phyloP scores from a whole-genome alignment of 2,113 vertebrate species.

The Harpagus bidentatus region DNA sequence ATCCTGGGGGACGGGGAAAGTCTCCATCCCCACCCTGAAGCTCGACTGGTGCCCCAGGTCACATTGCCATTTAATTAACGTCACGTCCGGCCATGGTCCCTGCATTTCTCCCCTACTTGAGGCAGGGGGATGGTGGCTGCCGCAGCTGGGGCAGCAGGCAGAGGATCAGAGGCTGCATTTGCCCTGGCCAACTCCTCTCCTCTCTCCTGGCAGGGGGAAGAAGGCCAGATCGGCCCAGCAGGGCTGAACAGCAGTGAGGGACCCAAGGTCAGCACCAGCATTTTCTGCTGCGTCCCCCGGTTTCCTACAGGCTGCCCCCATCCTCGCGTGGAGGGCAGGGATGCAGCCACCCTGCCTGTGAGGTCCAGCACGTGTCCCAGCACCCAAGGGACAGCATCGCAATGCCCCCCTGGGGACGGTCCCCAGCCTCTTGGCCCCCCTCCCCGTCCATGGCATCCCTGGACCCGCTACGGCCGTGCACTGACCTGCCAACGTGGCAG shows the following conservation, averaged over 20 bases:
- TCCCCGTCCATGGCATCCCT: background rate
- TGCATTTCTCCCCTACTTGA: accelerated
- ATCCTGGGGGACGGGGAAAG: accelerated
- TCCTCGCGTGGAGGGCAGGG: accelerated
- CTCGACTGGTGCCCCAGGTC: background rate
- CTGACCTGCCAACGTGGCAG: accelerated
- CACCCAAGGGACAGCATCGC: background rate
- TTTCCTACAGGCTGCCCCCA: accelerated
- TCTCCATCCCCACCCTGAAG: background rate
- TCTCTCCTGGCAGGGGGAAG: constrained; percentile 74
- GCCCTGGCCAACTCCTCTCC: background rate
- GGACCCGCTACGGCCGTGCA: accelerated
- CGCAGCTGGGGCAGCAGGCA: background rate
- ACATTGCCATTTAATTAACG: background rate
- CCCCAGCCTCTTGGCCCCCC: background rate
- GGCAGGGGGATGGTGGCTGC: background rate
- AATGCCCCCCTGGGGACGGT: background rate
- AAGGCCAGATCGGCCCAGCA: constrained; percentile 75
- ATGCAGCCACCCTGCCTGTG: background rate
- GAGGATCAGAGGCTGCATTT: background rate
- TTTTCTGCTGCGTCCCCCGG: accelerated
- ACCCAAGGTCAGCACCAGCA: constrained; percentile 73
- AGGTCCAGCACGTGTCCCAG: background rate
- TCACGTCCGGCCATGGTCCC: accelerated
- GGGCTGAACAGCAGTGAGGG: constrained; percentile 79